A percentile compares a stretch with the other conserved stretches of the same genome.
These are phyloP conservation scores for Vultur gryphus DNA, from an alignment of 2,797 vertebrate species.

Conservation along the genomic window DNA sequence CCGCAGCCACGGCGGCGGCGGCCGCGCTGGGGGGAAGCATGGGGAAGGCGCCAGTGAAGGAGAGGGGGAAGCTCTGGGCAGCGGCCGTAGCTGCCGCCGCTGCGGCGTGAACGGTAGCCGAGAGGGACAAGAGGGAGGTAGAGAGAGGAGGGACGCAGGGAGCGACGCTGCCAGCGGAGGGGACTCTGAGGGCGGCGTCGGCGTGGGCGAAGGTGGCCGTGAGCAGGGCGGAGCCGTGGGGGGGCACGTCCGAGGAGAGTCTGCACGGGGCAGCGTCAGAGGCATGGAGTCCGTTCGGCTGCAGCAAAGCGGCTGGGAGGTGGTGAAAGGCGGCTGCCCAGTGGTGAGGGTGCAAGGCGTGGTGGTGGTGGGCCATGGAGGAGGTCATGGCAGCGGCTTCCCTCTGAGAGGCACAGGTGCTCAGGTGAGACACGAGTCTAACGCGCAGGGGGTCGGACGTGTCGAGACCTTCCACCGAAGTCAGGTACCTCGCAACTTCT, in stretches of 20 bases:
- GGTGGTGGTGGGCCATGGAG: conserved; percentile 76
- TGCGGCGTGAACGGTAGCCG: conserved; percentile 84
- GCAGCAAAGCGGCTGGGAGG: conserved; percentile 78
- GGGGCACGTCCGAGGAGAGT: conserved; percentile 70
- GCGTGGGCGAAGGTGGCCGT: conserved; percentile 81
- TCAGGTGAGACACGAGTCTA: conserved; percentile 90
- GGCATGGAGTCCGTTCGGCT: conserved; percentile 75
- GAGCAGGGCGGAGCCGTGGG: conserved; percentile 76
- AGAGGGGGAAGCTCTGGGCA: conserved; percentile 84
- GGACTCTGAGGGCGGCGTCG: conserved; percentile 79
- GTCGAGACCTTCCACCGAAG: conserved; percentile 87
- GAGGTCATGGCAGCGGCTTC: conserved; percentile 84
- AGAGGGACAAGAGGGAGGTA: conserved; percentile 85
- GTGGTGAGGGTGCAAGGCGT: conserved; percentile 80
- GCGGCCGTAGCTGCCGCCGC: conserved; percentile 79
- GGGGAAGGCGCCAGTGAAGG: conserved; percentile 81
- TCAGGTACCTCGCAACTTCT: conserved; percentile 89
- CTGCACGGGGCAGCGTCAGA: conserved; percentile 72
- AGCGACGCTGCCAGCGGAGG: conserved; percentile 72
- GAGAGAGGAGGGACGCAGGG: conserved; percentile 80
- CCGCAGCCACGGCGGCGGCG: conserved; percentile 69
- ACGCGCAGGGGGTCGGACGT: conserved; percentile 82
- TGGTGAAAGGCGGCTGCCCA: conserved; percentile 85
- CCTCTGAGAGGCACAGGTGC: conserved; percentile 85
- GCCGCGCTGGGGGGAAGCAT: conserved; percentile 79